phyloP scores from a whole-genome alignment of 2,797 vertebrate species.

The Enteromius mattozi region DNA sequence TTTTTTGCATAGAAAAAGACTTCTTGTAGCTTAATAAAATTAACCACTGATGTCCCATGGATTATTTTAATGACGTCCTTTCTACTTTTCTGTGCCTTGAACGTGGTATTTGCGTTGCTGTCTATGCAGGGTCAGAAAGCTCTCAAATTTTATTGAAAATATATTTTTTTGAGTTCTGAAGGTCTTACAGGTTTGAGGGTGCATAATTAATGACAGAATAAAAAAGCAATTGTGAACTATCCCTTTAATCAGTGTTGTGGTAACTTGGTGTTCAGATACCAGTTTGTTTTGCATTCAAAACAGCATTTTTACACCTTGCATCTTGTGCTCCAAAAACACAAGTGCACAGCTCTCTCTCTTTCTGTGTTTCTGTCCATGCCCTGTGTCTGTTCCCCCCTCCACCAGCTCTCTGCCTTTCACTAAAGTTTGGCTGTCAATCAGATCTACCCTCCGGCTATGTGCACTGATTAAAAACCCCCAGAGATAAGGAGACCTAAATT shows the following conservation, averaged over 20 bases:
- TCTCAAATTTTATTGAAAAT: not conserved
- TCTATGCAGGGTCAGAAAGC: not conserved
- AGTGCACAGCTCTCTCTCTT: constrained; percentile 15
- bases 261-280: constrained; percentile 23
- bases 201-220: not conserved
- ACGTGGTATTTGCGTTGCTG: not conserved
- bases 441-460: constrained; percentile 90
- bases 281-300: constrained; percentile 48
- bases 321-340: constrained; percentile 37
- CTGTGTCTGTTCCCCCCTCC: constrained; percentile 49
- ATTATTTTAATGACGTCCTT: not conserved
- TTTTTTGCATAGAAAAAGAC: not conserved
- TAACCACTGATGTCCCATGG: not conserved
- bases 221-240: not conserved
- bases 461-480: constrained; percentile 97
- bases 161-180: not conserved
- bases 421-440: constrained; percentile 96
- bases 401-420: constrained; percentile 71
- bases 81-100: not conserved
- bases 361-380: constrained; percentile 34
- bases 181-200: not conserved
- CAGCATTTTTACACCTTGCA: constrained; percentile 4
- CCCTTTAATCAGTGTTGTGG: not conserved
- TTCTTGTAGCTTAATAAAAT: not conserved
- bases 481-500: constrained; percentile 97